Conservation (phyloP, 2,113 vertebrate genomes). For the Saimiri boliviensis region DNA sequence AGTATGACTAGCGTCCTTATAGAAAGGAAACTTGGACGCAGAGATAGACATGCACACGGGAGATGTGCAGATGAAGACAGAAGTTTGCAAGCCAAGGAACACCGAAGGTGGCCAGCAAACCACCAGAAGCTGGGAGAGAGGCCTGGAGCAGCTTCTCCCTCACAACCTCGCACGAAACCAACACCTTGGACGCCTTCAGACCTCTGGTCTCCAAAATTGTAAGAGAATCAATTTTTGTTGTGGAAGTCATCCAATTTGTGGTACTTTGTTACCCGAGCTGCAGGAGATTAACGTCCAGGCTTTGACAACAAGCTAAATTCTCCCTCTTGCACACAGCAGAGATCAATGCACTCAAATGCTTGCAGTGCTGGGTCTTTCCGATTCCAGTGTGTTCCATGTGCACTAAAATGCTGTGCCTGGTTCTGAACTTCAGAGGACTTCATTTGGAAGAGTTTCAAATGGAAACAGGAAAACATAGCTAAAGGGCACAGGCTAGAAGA, state of each 20-base stretch:
- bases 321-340: background rate
- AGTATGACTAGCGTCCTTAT: background rate
- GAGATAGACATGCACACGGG: background rate
- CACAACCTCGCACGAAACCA: background rate
- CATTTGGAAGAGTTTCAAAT: background rate
- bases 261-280: no score
- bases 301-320: background rate
- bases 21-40: background rate
- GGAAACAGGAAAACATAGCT: background rate
- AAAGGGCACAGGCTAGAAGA: accelerated
- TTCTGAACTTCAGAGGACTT: background rate
- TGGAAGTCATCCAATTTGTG: accelerated
- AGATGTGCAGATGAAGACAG: background rate
- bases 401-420: background rate
- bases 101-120: background rate
- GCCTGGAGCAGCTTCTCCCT: background rate
- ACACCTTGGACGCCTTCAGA: background rate
- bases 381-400: no score
- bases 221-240: background rate
- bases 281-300: background rate
- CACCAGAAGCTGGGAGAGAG: background rate
- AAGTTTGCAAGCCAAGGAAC: background rate
- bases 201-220: background rate
- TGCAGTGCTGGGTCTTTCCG: no score
- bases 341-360: background rate